phyloP scores from a whole-genome alignment of 2,113 vertebrate species.

The Noturus placidus region DNA sequence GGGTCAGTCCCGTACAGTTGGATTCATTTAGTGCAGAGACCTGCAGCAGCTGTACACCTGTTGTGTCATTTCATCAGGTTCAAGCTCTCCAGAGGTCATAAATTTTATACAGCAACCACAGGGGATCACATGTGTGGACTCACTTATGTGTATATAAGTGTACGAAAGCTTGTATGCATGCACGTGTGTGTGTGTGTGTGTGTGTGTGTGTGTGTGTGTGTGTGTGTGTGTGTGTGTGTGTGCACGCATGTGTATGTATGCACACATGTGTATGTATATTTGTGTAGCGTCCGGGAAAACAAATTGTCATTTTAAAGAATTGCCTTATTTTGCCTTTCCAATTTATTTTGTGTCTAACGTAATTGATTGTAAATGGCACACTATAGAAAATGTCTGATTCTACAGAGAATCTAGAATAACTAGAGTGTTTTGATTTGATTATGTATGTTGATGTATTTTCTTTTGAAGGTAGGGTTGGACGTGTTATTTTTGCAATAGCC shows the following conservation, averaged over 20 bases:
- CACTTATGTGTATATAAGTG: slow-evolving; percentile 19
- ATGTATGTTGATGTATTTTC: neutral
- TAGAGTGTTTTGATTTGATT: neutral
- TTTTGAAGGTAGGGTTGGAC: neutral
- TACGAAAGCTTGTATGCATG: neutral
- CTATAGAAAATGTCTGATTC: neutral
- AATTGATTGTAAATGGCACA: neutral
- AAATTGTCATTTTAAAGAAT: slow-evolving; percentile 6
- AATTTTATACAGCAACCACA: slow-evolving; percentile 39
- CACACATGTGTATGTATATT: neutral
- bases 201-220: neutral
- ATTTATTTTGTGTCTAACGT: slow-evolving; percentile 4
- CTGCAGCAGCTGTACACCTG: slow-evolving; percentile 52
- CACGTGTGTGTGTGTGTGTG: neutral
- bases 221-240: neutral
- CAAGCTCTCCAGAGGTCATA: slow-evolving; percentile 52
- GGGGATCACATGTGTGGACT: slow-evolving; percentile 48
- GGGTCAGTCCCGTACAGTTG: slow-evolving; percentile 2
- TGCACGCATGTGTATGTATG: neutral
- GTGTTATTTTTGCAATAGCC: neutral
- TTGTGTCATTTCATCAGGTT: slow-evolving; percentile 47
- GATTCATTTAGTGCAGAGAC: slow-evolving; percentile 30
- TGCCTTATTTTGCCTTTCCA: slow-evolving; percentile 10
- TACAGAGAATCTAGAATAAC: neutral
- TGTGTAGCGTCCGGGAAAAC: slow-evolving; percentile 7